Conservation (phyloP, 2,888 invertebrate genomes). For the Lypha dubia region DNA sequence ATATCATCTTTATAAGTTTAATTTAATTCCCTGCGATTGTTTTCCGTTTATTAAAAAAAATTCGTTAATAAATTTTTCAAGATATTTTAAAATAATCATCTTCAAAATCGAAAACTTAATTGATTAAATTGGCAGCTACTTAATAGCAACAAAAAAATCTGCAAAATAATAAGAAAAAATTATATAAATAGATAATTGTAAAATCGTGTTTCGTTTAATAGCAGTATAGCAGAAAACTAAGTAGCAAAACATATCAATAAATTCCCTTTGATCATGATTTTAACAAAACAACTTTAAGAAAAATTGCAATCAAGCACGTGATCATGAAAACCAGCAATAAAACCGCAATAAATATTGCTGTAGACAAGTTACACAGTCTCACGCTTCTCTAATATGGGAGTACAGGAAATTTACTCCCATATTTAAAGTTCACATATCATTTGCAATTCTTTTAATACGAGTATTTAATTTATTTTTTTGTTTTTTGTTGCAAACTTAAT, state of each 20-base stretch:
- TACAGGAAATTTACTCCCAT: slow-evolving; percentile 7
- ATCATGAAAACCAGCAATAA: background rate
- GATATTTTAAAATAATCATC: slow-evolving; percentile 15
- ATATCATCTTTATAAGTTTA: too few relatives aligned
- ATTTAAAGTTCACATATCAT: background rate
- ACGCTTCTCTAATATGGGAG: too few relatives aligned
- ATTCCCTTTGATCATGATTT: slow-evolving; percentile 18
- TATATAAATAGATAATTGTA: slow-evolving; percentile 37
- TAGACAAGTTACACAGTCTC: too few relatives aligned
- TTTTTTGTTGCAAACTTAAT: background rate
- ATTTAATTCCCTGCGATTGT: too few relatives aligned
- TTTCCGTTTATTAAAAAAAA: too few relatives aligned
- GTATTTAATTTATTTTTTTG: too few relatives aligned
- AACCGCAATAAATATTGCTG: background rate
- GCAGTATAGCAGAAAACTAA: background rate
- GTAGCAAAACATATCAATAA: background rate
- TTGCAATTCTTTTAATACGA: background rate
- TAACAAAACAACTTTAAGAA: background rate
- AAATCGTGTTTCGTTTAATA: slow-evolving; percentile 19
- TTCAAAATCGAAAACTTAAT: slow-evolving; percentile 13
- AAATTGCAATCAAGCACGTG: slow-evolving; percentile 15
- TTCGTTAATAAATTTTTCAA: too few relatives aligned
- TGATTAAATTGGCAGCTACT: slow-evolving; percentile 7
- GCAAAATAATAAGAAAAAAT: slow-evolving; percentile 12
- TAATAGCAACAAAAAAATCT: background rate